Evolutionary conservation across 2,113 vertebrate species (phyloP).

Genomic region (Psettodes erumei): DNA sequence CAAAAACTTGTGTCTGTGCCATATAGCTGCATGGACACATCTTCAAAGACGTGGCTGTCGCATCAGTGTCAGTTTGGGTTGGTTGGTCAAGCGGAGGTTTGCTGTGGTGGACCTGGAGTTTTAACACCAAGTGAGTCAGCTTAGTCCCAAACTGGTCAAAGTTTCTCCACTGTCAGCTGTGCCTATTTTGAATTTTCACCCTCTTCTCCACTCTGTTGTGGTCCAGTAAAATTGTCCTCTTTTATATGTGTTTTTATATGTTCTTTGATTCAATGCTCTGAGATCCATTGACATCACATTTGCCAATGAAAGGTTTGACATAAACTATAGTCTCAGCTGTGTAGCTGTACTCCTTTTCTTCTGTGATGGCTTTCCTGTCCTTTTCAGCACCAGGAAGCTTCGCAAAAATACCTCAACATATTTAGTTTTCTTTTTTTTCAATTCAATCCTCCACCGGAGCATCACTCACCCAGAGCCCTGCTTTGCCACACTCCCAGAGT

Average conservation of each 20-base stretch:
- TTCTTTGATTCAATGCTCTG: slow-evolving; percentile 26
- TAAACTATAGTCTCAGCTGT: neutral
- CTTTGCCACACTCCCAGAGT: slow-evolving; percentile 49
- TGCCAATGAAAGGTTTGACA: slow-evolving; percentile 33
- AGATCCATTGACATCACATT: slow-evolving; percentile 9
- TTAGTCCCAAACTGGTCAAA: slow-evolving; percentile 27
- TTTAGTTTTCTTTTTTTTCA: slow-evolving; percentile 11
- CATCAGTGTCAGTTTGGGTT: slow-evolving; percentile 82
- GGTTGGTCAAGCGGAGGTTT: slow-evolving; percentile 80
- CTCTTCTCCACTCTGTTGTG: slow-evolving; percentile 54
- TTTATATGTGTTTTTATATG: slow-evolving; percentile 66
- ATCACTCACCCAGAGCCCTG: slow-evolving; percentile 38
- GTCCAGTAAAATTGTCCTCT: slow-evolving; percentile 49
- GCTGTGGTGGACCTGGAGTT: slow-evolving; percentile 78
- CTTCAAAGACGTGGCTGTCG: slow-evolving; percentile 80
- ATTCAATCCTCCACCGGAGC: slow-evolving; percentile 37
- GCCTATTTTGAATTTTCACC: slow-evolving; percentile 20
- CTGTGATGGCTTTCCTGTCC: slow-evolving; percentile 15
- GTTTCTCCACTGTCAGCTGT: slow-evolving; percentile 52
- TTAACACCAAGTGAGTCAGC: slow-evolving; percentile 81
- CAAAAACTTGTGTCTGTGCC: slow-evolving; percentile 66
- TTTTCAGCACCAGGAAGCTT: slow-evolving; percentile 22
- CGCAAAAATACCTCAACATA: slow-evolving; percentile 29
- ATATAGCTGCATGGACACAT: slow-evolving; percentile 80
- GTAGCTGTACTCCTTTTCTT: slow-evolving; percentile 5